These are phyloP conservation scores for Chloropsis cyanopogon DNA, from an alignment of 2,113 vertebrate genomes.

Conservation along the genomic window DNA sequence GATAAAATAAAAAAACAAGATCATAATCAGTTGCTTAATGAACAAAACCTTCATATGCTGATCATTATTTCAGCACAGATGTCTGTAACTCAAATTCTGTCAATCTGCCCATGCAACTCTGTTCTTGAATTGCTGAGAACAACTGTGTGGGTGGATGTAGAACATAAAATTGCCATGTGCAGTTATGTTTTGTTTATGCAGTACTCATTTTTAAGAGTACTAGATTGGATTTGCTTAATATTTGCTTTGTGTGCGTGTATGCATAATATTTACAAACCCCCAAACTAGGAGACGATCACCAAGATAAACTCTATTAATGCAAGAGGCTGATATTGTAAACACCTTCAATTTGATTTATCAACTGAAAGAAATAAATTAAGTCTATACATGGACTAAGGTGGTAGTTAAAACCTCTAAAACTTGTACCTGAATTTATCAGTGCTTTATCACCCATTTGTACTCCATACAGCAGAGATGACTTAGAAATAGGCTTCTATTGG, in stretches of 20 bases:
- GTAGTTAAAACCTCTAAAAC: neutral
- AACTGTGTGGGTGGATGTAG: conserved; percentile 72
- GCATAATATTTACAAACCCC: neutral
- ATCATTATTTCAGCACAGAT: conserved; percentile 68
- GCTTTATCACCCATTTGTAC: neutral
- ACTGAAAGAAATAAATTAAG: conserved; percentile 18
- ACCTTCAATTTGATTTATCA: neutral
- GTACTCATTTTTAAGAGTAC: conserved; percentile 64
- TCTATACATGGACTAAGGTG: neutral
- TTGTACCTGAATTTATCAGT: neutral
- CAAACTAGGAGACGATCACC: neutral
- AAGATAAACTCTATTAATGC: conserved; percentile 16
- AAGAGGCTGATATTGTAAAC: conserved; percentile 19
- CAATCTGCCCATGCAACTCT: conserved; percentile 72
- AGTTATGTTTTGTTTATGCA: conserved; percentile 74
- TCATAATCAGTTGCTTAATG: conserved; percentile 8
- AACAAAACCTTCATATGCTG: conserved; percentile 34
- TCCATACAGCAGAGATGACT: neutral
- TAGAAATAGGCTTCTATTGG: neutral
- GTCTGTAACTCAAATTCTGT: conserved; percentile 60
- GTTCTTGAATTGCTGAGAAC: conserved; percentile 73
- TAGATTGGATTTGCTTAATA: conserved; percentile 59
- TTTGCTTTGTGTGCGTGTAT: conserved; percentile 31
- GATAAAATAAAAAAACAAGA: conserved; percentile 8
- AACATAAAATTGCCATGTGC: conserved; percentile 74